Base-by-base conservation (phyloP, 1,140 invertebrate species). In the Hylaeus anthracinus region DNA sequence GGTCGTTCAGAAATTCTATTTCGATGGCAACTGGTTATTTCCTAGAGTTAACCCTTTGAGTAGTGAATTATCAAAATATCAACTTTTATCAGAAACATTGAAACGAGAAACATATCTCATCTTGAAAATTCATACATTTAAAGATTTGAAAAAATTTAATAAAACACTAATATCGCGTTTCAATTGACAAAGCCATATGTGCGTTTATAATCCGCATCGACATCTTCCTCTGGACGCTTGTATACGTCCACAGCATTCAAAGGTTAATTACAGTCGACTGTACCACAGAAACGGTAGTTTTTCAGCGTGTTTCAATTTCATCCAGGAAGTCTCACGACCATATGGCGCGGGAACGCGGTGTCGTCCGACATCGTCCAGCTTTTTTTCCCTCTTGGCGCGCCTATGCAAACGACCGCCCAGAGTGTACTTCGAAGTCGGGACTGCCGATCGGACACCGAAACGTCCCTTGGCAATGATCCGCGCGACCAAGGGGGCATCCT, bases 371-470 rank as follows among this genome's bases (percentile, higher is more conserved):
- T 77, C 48, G 64, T 65, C 39, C 73, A 43, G 14, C 41, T 45
- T 69, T 69, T 66, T 66, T 5, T 39, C 6, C 41, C 12, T 76
- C 72, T 69, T 63, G 45, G 63, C 55, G 65, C 67, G 60, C n/a
- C 73, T 81, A 84, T 87, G 84, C 82, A 86, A 87, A 86, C 76
- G 82, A 82, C 60, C 58, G 72, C 12, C 39, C 78, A 58, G 81
- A 83, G 69, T 61, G 79, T 80, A 70, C 51, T 60, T 66, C 58
- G 75, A 79, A 83, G 85, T 83, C 71, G 48, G 81, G 70, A 86
- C 83, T 86, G 81, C 83, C 85, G 84, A 82, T 86, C 72, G 76
- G 79, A 83, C 45, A 48, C 81, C 82, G 82, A 82, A 76, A 77
- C 56, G 81, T 86, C 85, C 84, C 84, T 86, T 77, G 81, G 74